phyloP scores from a whole-genome alignment of 1,140 invertebrate species.

The Diprion similis region DNA sequence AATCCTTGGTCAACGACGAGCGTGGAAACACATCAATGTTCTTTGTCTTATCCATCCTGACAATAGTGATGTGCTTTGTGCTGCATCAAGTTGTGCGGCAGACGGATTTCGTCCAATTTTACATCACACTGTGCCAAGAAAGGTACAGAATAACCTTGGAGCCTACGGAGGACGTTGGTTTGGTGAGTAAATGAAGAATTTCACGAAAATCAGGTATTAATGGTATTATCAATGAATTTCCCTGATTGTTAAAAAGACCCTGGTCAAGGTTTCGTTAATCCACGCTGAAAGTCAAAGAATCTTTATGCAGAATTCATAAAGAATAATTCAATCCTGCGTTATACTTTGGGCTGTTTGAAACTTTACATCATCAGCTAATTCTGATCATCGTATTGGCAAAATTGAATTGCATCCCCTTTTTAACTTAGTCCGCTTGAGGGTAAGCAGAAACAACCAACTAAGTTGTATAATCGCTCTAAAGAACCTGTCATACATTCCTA shows the following conservation, averaged over 20 bases:
- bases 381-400: too few relatives aligned
- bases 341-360: too few relatives aligned
- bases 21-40: conserved; percentile 84
- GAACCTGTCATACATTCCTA: too few relatives aligned
- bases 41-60: conserved; percentile 78
- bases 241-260: conserved; percentile 14
- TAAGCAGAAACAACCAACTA: too few relatives aligned
- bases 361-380: too few relatives aligned
- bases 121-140: conserved; percentile 76
- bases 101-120: conserved; percentile 84
- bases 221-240: conserved; percentile 7
- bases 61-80: conserved; percentile 77
- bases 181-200: conserved; percentile 63
- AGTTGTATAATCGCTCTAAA: too few relatives aligned
- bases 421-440: too few relatives aligned
- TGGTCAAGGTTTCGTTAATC: conserved; percentile 13
- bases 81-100: conserved; percentile 78
- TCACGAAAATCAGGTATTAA: conserved; percentile 23
- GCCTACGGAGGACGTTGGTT: conserved; percentile 80
- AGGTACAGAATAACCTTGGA: conserved; percentile 76
- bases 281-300: not conserved
- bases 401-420: too few relatives aligned
- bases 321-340: too few relatives aligned
- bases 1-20: conserved; percentile 75
- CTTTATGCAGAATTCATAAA: conserved; percentile 1